These are phyloP conservation scores for Xestoiulus laeticollis DNA, from an alignment of 2,888 invertebrate species.

Conservation along the genomic window DNA sequence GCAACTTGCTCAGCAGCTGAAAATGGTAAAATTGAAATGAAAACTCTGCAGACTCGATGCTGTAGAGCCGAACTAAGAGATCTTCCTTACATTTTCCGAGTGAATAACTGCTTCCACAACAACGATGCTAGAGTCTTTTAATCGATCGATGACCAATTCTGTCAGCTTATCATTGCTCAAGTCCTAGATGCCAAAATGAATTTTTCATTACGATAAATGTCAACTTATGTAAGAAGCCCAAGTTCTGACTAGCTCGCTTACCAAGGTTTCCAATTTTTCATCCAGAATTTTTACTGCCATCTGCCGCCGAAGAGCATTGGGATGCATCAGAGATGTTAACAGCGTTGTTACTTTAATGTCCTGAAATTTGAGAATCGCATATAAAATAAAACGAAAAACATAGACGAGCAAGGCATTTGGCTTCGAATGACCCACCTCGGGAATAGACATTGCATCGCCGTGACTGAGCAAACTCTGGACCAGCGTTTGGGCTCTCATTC, in stretches of 20 bases:
- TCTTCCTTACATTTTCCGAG: background rate
- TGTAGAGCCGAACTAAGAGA: background rate
- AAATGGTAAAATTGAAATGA: background rate
- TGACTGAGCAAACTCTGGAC: background rate
- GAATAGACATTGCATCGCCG: background rate
- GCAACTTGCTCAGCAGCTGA: background rate
- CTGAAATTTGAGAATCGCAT: background rate
- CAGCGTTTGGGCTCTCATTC: background rate
- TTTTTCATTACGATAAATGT: background rate
- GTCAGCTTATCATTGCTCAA: background rate
- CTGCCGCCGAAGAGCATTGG: background rate
- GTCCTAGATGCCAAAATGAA: background rate
- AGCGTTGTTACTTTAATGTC: background rate
- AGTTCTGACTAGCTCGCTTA: background rate
- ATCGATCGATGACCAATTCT: background rate
- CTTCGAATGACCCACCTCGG: background rate
- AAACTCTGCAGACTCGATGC: background rate
- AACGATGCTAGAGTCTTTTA: background rate
- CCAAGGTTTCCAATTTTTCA: background rate
- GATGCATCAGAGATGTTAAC: background rate
- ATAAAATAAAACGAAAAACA: background rate
- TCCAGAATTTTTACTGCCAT: background rate
- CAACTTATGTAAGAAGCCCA: background rate
- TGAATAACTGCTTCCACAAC: background rate
- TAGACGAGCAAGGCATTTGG: background rate